Evolutionary conservation across 2,888 invertebrate species (phyloP), one percentile per base, ranked within the genome.

Genomic region (Tetrapedia diversipes): DNA sequence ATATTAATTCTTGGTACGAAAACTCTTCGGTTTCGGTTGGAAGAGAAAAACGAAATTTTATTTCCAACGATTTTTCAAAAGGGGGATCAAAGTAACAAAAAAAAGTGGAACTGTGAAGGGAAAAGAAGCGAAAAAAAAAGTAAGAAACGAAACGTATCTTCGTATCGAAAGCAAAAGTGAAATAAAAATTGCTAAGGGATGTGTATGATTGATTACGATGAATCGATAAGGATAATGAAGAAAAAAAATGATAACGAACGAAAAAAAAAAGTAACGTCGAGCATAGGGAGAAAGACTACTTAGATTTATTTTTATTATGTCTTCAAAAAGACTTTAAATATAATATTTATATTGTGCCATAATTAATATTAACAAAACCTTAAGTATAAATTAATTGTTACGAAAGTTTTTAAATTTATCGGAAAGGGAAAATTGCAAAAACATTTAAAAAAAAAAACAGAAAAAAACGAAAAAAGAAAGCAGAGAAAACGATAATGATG

Each of bases 251-350:
- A 81, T n/a, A 66, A 72, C 24, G 37, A 49, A 71, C 53, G 66
- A 66, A 64, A 69, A 41, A 81, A 83, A 84, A 81, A 83, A 84
- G 87, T 86, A 86, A 87, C 87, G 88, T 90, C 89, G 86, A 89
- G 86, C 87, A 88, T 88, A 88, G 89, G n/a, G 87, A 88, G 89
- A 90, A 90, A 90, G 90, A 91, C 90, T 91, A 90, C 89, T 89
- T 91, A 91, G 90, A 91, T 90, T 91, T 91, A 91, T 91, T 91
- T 91, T 91, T 91, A 90, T 91, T 89, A 90, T 91, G 90, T 91
- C 90, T 91, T 89, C 85, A 88, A 89, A 90, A 90, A 91, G 90
- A 91, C 90, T 90, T 89, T 89, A 90, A 91, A 91, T 90, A 89
- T 91, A 90, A 90, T 90, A 90, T 91, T 90, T 90, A 90, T 90